A percentile compares a stretch with the other conserved stretches of the same genome.
Conservation (phyloP, 2,113 vertebrate genomes). For the Neofelis nebulosa region DNA sequence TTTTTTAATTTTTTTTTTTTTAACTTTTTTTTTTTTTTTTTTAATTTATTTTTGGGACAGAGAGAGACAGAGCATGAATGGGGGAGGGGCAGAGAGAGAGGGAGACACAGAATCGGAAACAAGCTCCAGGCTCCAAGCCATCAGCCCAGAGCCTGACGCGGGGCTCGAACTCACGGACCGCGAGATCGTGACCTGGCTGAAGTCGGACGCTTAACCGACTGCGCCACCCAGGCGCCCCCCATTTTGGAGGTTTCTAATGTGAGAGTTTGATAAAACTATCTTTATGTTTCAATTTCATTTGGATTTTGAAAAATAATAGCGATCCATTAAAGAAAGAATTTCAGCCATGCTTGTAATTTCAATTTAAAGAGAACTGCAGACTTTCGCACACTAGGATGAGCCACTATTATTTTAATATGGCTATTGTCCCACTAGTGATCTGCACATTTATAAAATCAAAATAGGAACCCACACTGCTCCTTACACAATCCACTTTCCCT, state of each 20-base stretch:
- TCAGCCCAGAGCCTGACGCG: too few relatives aligned
- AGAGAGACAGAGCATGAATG: too few relatives aligned
- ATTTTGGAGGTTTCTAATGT: background rate
- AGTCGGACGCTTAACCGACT: too few relatives aligned
- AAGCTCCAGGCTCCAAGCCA: too few relatives aligned
- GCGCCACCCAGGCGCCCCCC: too few relatives aligned
- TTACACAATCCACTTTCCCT: background rate
- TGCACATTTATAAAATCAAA: background rate
- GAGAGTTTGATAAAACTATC: background rate
- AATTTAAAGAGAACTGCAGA: conserved; percentile 30
- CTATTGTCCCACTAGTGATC: background rate
- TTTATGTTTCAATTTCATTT: conserved; percentile 17
- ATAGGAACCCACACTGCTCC: background rate
- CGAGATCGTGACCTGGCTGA: too few relatives aligned
- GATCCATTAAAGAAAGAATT: background rate
- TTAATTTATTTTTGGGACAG: too few relatives aligned
- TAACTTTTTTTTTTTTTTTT: too few relatives aligned
- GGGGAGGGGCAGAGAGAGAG: too few relatives aligned
- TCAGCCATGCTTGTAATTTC: background rate
- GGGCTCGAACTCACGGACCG: too few relatives aligned
- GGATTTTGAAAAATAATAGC: conserved; percentile 5
- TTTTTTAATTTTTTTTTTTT: too few relatives aligned
- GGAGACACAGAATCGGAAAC: too few relatives aligned
- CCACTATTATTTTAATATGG: background rate
- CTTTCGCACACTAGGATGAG: background rate